Evolutionary conservation across 1,140 invertebrate genomes (phyloP).

Genomic region (Oreohelix idahoensis): DNA sequence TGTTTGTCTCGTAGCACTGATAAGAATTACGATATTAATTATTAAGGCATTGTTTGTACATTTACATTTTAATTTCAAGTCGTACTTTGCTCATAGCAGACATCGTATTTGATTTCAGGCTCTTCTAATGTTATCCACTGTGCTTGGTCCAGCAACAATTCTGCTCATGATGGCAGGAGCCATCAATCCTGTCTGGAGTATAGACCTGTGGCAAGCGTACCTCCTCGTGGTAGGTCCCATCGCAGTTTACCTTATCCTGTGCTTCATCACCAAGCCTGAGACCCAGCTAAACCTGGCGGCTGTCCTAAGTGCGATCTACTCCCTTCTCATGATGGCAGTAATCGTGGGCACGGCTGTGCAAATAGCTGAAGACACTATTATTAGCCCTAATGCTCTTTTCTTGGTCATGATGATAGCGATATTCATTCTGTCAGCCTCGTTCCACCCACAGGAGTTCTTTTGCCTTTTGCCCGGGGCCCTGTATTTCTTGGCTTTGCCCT

Average conservation of each 20-base stretch:
- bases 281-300: slow-evolving; percentile 85
- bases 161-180: slow-evolving; percentile 80
- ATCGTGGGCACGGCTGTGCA: slow-evolving; percentile 88
- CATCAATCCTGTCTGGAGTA: slow-evolving; percentile 73
- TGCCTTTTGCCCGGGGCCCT: slow-evolving; percentile 95
- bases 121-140: slow-evolving; percentile 75
- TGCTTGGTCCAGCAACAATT: slow-evolving; percentile 79
- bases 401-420: slow-evolving; percentile 84
- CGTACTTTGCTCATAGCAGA: no score
- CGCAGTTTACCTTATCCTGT: slow-evolving; percentile 74
- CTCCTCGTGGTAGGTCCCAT: slow-evolving; percentile 74
- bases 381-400: slow-evolving; percentile 93
- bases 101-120: slow-evolving; percentile 54
- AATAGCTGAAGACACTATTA: slow-evolving; percentile 64
- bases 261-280: slow-evolving; percentile 73
- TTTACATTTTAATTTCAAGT: no score
- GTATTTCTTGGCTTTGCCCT: slow-evolving; percentile 96
- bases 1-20: no score
- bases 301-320: slow-evolving; percentile 93
- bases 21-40: no score
- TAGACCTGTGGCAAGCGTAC: slow-evolving; percentile 70
- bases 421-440: slow-evolving; percentile 96
- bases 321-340: slow-evolving; percentile 98
- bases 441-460: slow-evolving; percentile 99
- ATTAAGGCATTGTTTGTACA: no score